A percentile compares a stretch with the other conserved stretches of the same genome.
Evolutionary conservation across 1,140 invertebrate genomes (phyloP).

Genomic region (Drosophila busckii): DNA sequence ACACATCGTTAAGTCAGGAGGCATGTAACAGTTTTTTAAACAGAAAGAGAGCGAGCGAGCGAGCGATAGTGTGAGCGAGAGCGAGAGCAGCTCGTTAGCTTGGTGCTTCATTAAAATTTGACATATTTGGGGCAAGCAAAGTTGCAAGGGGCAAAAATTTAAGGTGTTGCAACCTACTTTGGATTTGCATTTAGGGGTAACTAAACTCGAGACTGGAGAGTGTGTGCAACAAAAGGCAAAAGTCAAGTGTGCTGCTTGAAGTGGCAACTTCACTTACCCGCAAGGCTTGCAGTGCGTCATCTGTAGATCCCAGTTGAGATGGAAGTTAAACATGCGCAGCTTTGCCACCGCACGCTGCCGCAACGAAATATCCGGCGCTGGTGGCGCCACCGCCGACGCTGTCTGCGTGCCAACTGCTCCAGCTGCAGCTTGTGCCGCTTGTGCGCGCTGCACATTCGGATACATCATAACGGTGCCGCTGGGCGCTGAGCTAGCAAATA

Average conservation of each 20-base stretch:
- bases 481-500: constrained; percentile 69
- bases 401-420: not conserved
- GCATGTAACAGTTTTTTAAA: no score
- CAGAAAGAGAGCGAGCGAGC: no score
- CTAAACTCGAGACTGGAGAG: no score
- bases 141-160: constrained; percentile 22
- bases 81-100: constrained; percentile 65
- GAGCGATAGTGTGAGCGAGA: no score
- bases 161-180: constrained; percentile 48
- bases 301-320: constrained; percentile 78
- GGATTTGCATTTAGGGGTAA: constrained; percentile 40
- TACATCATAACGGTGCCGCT: constrained; percentile 78
- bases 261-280: constrained; percentile 58
- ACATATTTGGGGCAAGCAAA: constrained; percentile 50
- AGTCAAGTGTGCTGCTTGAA: constrained; percentile 53
- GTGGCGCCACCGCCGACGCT: constrained; percentile 1
- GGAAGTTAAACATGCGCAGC: constrained; percentile 78
- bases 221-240: constrained; percentile 61
- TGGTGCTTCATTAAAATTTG: constrained; percentile 69
- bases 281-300: constrained; percentile 79
- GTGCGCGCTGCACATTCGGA: constrained; percentile 52
- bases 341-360: constrained; percentile 78
- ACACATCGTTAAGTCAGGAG: no score
- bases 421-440: not conserved
- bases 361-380: constrained; percentile 69